Base-by-base conservation (phyloP, 1,140 invertebrate species). In the Triops longicaudatus region DNA sequence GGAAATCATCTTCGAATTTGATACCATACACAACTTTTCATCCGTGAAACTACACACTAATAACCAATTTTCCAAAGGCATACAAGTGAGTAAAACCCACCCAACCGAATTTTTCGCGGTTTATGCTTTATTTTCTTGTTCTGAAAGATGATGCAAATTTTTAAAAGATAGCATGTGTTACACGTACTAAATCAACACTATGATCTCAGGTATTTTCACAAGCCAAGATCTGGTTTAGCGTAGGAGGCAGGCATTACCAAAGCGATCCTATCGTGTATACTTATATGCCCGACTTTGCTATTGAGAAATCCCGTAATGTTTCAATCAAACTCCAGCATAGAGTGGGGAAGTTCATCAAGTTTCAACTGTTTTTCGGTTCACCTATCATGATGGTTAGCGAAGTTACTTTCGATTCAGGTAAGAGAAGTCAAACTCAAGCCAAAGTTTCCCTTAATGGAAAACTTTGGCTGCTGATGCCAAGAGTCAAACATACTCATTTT, bases 361-460 rank as follows among this genome's bases (percentile, higher is more conserved):
- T 95, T 71, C 91, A 93, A 81, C 87, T 96, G 31, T 93, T 91
- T 84, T 96, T 96, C 82, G 91, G 92, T 73, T 87, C 91, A 7
- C 87, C 89, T 79, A 96, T 93, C 93, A 91, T 97, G 80, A 89
- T 96, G 86, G 88, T 97, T 79, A 94, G 93, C 82, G 94, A 96
- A 85, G 88, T 96, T 74, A 88, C 88, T 76, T 93, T 93, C 81
- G 89, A 91, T 82, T 92, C 91, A 80, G 90, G 91, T 92, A 84
- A 89, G n/a, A n/a, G n/a, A n/a, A 86, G 83, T 63, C 73, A 17
- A 73, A 10, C n/a, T n/a, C n/a, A n/a, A n/a, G n/a, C n/a, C n/a
- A n/a, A n/a, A n/a, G n/a, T n/a, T 26, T 27, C 14, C 7, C 2
- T 37, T 37, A 37, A 37, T 11, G 27, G 26, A n/a, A 17, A 26